These are phyloP conservation scores for Aix galericulata DNA, from an alignment of 2,113 vertebrate genomes.

Conservation along the genomic window DNA sequence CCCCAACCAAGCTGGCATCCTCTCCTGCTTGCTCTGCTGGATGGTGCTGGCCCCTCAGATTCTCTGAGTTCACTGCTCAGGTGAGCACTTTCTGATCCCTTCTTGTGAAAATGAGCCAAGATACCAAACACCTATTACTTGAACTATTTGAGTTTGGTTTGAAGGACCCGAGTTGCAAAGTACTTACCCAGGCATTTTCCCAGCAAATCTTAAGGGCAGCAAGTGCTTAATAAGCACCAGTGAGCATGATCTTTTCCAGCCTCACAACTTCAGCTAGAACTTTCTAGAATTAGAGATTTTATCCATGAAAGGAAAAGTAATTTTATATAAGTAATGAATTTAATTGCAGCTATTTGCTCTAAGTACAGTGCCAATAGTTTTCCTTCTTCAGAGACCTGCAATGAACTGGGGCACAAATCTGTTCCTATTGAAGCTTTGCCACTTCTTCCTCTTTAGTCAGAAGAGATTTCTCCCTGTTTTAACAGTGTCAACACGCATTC, in stretches of 20 bases:
- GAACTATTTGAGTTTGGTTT: not conserved
- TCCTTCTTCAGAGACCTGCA: not conserved
- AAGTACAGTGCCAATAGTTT: not conserved
- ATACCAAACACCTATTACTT: not conserved
- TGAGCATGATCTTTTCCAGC: not conserved
- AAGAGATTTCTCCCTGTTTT: not conserved
- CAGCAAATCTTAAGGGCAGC: not conserved
- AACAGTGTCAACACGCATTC: not conserved
- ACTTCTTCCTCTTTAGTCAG: not conserved
- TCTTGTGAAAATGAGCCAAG: not conserved
- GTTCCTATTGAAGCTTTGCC: not conserved
- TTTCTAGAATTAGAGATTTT: constrained; percentile 7
- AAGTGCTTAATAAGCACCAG: not conserved
- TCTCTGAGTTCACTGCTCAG: not conserved
- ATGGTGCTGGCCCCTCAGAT: not conserved
- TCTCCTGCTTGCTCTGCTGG: not conserved
- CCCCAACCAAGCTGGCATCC: not conserved
- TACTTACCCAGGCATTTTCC: not conserved
- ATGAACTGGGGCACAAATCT: not conserved
- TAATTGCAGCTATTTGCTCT: constrained; percentile 28
- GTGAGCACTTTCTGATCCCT: not conserved
- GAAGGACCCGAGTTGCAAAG: not conserved
- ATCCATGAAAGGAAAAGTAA: not conserved
- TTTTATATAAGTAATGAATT: not conserved
- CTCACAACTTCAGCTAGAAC: not conserved